Base-by-base conservation (phyloP, 2,113 vertebrate genomes). In the Apeltes quadracus region DNA sequence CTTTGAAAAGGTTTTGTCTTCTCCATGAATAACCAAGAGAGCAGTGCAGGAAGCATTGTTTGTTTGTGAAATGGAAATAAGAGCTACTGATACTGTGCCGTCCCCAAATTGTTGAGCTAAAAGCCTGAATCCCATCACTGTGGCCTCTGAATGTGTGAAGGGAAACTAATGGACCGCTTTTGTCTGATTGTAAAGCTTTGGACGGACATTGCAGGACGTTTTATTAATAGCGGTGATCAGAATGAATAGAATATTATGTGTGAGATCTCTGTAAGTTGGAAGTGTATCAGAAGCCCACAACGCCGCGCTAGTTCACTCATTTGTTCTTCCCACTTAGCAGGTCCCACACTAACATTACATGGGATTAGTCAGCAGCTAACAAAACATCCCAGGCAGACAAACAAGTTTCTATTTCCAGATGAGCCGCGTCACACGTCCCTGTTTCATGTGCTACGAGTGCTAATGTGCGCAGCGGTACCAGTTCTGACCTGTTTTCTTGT, bases 381-480 rank as follows among this genome's bases (percentile, higher is more conserved):
- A 79, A 78, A 85, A 85, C 76, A 78, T 84, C 75, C 57, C 65
- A 65, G 32, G 58, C 71, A 86, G 85, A 85, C 76, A 86, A 87
- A 88, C 70, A 80, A 41, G 68, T 61, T 15, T 20, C 51, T 50
- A 34, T 62, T 81, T 72, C 10, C 53, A 75, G 82, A 85, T 76
- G 72, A 53, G n/a, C 59, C 0, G 1, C 43, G 76, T 75, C 72
- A 78, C 71, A 67, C 74, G 14, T 2, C n/a, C 72, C 61, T n/a
- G 51, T 64, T 71, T 72, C 36, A 64, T 18, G n/a, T 50, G 43
- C 69, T 64, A 43, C 2, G 11, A 71, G 25, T n/a, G 74, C 27
- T 65, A 70, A 84, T 79, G 81, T 70, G 25, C 39, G 46, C 44
- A 44, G 32, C 14, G 39, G 46, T 50, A 39, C 58, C 32, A n/a